Evolutionary conservation across 2,797 vertebrate species (phyloP).

Genomic region (Octomys mimax): DNA sequence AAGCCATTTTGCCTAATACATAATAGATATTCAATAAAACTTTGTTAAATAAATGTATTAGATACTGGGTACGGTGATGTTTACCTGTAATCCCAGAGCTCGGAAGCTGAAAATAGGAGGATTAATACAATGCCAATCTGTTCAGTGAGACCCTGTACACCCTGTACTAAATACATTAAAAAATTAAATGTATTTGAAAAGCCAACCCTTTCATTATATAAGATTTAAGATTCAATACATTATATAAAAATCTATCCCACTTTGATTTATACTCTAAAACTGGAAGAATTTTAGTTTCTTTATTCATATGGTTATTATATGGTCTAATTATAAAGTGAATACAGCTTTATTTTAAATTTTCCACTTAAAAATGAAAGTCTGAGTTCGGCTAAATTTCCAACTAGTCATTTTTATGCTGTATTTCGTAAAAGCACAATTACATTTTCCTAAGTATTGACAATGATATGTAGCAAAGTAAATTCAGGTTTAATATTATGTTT

Average conservation of each 20-base stretch:
- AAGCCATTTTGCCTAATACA: background rate
- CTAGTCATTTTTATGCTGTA: background rate
- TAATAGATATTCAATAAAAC: background rate
- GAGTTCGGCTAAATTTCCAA: constrained; percentile 7
- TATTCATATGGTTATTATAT: constrained; percentile 35
- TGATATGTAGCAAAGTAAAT: constrained; percentile 39
- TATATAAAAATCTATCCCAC: background rate
- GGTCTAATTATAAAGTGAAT: constrained; percentile 62
- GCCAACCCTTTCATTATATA: constrained; percentile 39
- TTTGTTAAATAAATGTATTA: constrained; percentile 8
- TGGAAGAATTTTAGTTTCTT: constrained; percentile 22
- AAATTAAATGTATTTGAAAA: constrained; percentile 16
- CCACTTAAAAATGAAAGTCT: constrained; percentile 18
- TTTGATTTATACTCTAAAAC: background rate
- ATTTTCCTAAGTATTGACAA: constrained; percentile 46
- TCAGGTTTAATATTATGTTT: constrained; percentile 51
- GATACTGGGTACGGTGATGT: too few relatives aligned
- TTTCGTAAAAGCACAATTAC: background rate
- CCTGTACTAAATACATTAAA: too few relatives aligned
- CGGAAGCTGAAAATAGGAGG: too few relatives aligned
- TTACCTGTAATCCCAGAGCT: too few relatives aligned
- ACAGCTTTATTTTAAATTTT: constrained; percentile 50
- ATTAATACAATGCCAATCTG: too few relatives aligned
- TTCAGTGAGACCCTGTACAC: too few relatives aligned
- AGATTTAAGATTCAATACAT: constrained; percentile 22